A percentile compares a stretch with the other conserved stretches of the same genome.
Conservation (phyloP, 2,113 vertebrate genomes). For the Phocoena phocoena region DNA sequence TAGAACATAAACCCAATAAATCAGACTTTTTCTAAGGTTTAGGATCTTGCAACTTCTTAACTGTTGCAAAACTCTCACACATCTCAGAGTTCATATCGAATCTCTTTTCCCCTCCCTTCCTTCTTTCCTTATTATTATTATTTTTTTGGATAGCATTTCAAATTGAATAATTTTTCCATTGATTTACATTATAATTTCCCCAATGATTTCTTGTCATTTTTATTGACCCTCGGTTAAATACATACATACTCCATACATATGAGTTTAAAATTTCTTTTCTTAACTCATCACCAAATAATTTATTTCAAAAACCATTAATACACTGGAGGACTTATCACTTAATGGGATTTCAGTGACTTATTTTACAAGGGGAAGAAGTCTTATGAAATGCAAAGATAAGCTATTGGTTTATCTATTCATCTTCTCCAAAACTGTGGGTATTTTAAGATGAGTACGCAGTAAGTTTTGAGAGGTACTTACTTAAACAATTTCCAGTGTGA, state of each 20-base stretch:
- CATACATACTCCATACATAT: background rate
- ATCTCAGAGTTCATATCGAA: background rate
- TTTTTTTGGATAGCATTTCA: background rate
- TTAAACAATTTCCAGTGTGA: background rate
- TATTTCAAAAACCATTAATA: background rate
- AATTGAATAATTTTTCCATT: background rate
- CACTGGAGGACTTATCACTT: background rate
- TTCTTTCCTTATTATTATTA: background rate
- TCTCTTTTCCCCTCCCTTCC: background rate
- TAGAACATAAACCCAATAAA: background rate
- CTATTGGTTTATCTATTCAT: background rate
- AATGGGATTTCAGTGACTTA: background rate
- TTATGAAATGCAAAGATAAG: constrained; percentile 9
- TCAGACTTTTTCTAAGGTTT: background rate
- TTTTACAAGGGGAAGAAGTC: background rate
- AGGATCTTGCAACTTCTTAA: background rate
- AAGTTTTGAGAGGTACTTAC: background rate
- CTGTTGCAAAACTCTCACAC: background rate
- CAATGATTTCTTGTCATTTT: background rate
- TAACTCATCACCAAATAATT: constrained; percentile 24
- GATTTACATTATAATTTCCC: background rate
- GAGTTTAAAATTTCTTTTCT: background rate
- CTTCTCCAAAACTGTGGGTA: background rate
- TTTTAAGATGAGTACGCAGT: background rate
- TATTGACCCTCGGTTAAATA: background rate